Base-by-base conservation (phyloP, 2,888 invertebrate genomes). In the Lymantria dispar region DNA sequence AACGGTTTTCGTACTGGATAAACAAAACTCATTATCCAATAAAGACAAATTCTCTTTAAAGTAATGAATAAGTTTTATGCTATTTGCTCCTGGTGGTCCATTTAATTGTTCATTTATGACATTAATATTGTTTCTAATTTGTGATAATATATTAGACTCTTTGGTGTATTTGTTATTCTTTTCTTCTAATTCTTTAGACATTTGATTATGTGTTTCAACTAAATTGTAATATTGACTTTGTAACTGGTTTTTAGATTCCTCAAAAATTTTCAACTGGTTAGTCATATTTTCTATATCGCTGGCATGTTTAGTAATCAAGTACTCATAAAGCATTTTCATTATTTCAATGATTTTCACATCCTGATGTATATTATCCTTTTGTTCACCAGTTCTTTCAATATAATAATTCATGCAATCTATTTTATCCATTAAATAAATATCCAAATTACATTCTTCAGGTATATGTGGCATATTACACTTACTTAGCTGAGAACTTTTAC, bases 201-300 rank as follows among this genome's bases (percentile, higher is more conserved):
- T 44, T 60, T 65, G 67, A 2, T 57, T 54, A 60, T 80, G 62
- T 56, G 78, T 72, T 12, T 54, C 48, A 10, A 58, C 63, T 8
- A 83, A 48, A 38, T 62, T 56, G 30, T 60, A 50, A 13, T 83
- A 63, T 64, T 80, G 69, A 11, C 44, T 56, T 63, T 80, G 68
- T 51, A 87, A 58, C 30, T 65, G 54, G 29, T 22, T 61, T 63
- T 77, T 80, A 0, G 68, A 64, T 57, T 85, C 81, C 57, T 85
- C 80, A 50, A 74, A 82, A 58, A 80, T 76, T 61, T 71, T 81
- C 11, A 90, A 58, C 64, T 83, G 83, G 57, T 90, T 89, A 1
- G 69, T 57, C 52, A 88, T 70, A 62, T 88, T 87, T 61, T 89
- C 83, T 7, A 88, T 68, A 68, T 87, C 80, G 54, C 81, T 81